Evolutionary conservation across 2,113 vertebrate species (phyloP), one percentile per base, ranked within the genome.

Genomic region (Cololabis saira): DNA sequence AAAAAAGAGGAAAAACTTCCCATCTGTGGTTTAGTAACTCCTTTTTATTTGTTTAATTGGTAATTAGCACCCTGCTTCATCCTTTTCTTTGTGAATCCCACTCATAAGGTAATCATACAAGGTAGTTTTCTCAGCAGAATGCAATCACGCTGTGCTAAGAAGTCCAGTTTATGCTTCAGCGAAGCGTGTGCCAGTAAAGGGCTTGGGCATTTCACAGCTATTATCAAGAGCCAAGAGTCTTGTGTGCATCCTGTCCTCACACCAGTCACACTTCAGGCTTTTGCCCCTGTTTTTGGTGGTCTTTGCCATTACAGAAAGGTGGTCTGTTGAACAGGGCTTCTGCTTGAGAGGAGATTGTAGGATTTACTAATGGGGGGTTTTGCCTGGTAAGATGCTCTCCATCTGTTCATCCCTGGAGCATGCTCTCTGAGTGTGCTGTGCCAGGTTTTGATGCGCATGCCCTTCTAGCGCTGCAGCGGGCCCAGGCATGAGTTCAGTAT

Each of bases 371-470:
- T 62, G 63, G 54, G 57, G 64, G 60, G 52, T 13, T 63, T 72
- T 68, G 52, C 48, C 54, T 66, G 59, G 53, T 71, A 61, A 83
- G 80, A 87, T 77, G 71, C 76, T 79, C 71, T 77, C 84, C 80
- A 85, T 83, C 83, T 87, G 84, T 87, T 80, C 79, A 51, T 85
- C 61, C 78, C 83, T 55, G 56, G 61, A 61, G 69, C 37, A 41
- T 42, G 61, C 67, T 68, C 74, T 68, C 43, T 75, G 30, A 47
- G 44, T 24, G 3, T n/a, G 61, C 48, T 40, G 58, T 75, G 76
- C 83, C 85, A 86, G 78, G 54, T 68, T 82, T 73, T 57, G 61
- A 19, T 47, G 48, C 68, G 61, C 71, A 60, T 56, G 67, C 45
- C 52, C 68, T 40, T 59, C 47, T 56, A 43, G 64, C 73, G 58